Conservation (phyloP, 2,888 invertebrate genomes). For the Eurytoma californica region DNA sequence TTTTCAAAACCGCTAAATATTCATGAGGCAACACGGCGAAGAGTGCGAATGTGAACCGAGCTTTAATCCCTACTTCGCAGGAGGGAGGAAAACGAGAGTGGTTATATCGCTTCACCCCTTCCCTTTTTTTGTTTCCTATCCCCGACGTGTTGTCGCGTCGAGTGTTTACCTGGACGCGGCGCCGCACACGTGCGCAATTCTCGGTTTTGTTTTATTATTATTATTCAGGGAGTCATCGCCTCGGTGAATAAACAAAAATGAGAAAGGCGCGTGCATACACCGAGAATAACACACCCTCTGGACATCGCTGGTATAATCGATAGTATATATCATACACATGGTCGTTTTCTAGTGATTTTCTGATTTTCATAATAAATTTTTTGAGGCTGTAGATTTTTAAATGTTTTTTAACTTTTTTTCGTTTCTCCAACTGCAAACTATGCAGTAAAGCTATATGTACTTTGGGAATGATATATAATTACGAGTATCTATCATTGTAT, state of each 20-base stretch:
- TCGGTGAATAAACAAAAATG: not conserved
- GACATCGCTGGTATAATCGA: no score
- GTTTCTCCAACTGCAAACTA: no score
- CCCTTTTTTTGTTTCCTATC: not conserved
- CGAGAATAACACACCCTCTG: not conserved
- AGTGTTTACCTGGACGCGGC: slow-evolving; percentile 6
- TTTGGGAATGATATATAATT: no score
- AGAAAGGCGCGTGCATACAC: not conserved
- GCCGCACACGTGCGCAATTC: no score
- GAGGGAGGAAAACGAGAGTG: slow-evolving; percentile 1
- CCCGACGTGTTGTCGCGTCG: not conserved
- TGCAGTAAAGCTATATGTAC: no score
- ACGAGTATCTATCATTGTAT: no score
- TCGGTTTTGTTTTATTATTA: not conserved
- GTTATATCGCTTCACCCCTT: not conserved
- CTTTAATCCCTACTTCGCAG: not conserved
- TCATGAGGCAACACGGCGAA: not conserved
- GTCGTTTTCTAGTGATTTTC: no score
- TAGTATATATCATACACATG: no score
- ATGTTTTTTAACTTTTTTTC: no score
- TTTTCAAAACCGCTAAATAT: slow-evolving; percentile 18
- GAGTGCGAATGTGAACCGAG: not conserved
- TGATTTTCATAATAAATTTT: no score
- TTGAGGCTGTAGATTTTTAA: no score
- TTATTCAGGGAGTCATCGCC: not conserved